Percentiles rank a stretch among this genome's conserved stretches.
phyloP scores from a whole-genome alignment of 1,140 invertebrate species.

The Asbolus verrucosus region DNA sequence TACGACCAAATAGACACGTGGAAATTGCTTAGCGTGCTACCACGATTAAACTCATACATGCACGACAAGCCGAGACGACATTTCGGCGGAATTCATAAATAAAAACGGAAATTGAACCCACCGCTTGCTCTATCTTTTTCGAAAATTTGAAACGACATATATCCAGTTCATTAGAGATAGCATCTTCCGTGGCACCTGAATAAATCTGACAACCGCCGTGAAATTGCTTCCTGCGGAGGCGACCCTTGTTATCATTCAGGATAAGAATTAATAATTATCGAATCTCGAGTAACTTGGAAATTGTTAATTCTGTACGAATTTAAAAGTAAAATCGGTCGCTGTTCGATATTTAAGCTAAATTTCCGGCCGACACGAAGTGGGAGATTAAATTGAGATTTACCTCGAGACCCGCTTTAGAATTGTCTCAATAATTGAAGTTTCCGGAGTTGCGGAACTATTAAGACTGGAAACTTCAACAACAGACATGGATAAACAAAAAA shows the following conservation, averaged over 20 bases:
- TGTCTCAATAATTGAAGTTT: conserved; percentile 13
- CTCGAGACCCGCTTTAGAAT: background rate
- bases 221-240: too few relatives aligned
- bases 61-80: conserved; percentile 40
- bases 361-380: background rate
- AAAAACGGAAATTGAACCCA: conserved; percentile 35
- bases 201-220: too few relatives aligned
- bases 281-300: too few relatives aligned
- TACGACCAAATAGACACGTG: conserved; percentile 40
- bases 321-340: too few relatives aligned
- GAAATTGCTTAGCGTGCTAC: conserved; percentile 44
- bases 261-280: too few relatives aligned
- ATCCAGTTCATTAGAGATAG: background rate
- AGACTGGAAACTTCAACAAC: conserved; percentile 17
- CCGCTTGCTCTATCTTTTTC: conserved; percentile 5
- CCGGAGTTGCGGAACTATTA: conserved; percentile 7
- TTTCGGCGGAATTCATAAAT: conserved; percentile 32
- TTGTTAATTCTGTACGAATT: too few relatives aligned
- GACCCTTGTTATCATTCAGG: too few relatives aligned
- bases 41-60: conserved; percentile 36
- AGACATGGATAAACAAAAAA: conserved; percentile 6
- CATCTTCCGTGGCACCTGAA: too few relatives aligned
- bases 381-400: background rate
- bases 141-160: background rate
- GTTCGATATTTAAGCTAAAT: background rate